These are phyloP conservation scores for Anoura caudifer DNA, from an alignment of 2,113 vertebrate genomes.

Conservation along the genomic window DNA sequence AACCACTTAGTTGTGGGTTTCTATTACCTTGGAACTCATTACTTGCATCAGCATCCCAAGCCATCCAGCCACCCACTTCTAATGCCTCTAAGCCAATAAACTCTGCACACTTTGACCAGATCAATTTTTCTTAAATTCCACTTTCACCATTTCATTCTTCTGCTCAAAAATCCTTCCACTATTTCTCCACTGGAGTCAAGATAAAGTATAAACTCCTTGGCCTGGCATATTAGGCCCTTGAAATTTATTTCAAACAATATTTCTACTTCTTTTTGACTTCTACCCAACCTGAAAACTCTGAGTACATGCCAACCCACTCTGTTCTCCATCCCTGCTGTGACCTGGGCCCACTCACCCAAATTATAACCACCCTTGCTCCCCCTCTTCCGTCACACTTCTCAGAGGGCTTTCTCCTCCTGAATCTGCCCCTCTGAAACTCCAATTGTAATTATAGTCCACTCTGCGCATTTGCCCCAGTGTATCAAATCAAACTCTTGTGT, in stretches of 20 bases:
- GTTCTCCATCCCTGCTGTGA: accelerated
- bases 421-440: background rate
- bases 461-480: too few relatives aligned
- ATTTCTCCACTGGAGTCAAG: background rate
- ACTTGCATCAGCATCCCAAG: background rate
- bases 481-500: background rate
- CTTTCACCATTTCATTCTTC: background rate
- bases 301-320: accelerated
- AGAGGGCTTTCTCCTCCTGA: too few relatives aligned
- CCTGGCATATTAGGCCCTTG: background rate
- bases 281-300: too few relatives aligned
- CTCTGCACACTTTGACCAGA: background rate
- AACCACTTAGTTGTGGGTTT: background rate
- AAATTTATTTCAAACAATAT: background rate
- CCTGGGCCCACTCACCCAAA: accelerated
- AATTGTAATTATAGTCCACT: accelerated
- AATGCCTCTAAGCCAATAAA: background rate
- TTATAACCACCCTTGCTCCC: accelerated
- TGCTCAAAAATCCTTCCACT: background rate
- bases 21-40: background rate
- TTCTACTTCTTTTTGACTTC: background rate
- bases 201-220: background rate
- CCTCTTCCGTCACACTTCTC: background rate
- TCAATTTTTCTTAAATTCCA: background rate
- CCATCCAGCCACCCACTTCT: accelerated